A percentile compares a stretch with the other conserved stretches of the same genome.
phyloP scores from a whole-genome alignment of 2,113 vertebrate genomes.

The Delphinus delphis region DNA sequence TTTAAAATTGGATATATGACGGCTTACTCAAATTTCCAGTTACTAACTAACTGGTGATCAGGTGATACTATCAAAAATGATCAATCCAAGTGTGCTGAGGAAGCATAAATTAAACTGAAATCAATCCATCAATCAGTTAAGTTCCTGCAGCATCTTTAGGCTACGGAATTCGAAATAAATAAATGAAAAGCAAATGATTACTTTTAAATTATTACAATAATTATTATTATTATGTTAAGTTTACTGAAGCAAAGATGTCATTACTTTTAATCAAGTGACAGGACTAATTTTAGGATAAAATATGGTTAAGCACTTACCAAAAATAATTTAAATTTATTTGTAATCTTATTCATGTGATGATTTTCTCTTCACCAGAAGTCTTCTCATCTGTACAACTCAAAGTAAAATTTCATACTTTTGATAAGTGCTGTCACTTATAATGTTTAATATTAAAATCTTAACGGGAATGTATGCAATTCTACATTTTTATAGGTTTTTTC shows the following conservation, averaged over 20 bases:
- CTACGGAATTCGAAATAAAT: background rate
- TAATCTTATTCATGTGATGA: background rate
- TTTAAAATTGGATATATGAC: background rate
- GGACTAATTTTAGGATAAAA: constrained; percentile 52
- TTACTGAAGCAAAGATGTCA: constrained; percentile 15
- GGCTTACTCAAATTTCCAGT: background rate
- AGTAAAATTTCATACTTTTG: constrained; percentile 41
- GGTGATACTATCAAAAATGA: constrained; percentile 16
- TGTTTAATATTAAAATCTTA: constrained; percentile 61
- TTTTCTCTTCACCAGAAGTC: constrained; percentile 46
- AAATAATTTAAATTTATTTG: constrained; percentile 40
- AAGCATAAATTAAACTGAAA: constrained; percentile 24
- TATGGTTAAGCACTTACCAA: constrained; percentile 23
- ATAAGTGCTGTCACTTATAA: constrained; percentile 48
- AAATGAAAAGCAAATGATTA: background rate
- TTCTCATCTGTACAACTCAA: constrained; percentile 37
- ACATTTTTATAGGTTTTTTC: constrained; percentile 53
- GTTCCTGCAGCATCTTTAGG: background rate
- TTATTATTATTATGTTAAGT: background rate
- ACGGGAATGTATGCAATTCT: constrained; percentile 53
- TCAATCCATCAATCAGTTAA: background rate
- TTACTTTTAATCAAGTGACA: constrained; percentile 32
- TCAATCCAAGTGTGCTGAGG: background rate
- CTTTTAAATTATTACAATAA: background rate
- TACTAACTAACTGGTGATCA: constrained; percentile 3